Conservation (phyloP, 2,888 invertebrate genomes). For the Pyrocoelia pectoralis region DNA sequence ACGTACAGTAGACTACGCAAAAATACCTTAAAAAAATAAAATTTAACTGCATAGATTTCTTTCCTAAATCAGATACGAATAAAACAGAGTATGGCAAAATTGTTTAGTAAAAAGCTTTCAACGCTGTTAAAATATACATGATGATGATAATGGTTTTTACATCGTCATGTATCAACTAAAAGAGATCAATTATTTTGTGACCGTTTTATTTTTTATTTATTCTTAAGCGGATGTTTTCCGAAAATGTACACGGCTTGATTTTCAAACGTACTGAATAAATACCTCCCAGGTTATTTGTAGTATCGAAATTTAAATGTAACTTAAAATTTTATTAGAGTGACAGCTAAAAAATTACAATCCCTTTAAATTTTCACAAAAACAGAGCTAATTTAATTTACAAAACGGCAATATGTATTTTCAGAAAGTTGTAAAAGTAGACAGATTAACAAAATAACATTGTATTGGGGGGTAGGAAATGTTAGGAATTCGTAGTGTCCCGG, state of each 20-base stretch:
- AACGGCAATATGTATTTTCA: constrained; percentile 18
- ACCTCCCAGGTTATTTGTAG: background rate
- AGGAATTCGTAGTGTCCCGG: constrained; percentile 48
- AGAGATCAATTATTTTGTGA: constrained; percentile 19
- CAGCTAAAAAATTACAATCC: background rate
- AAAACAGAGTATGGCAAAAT: constrained; percentile 7
- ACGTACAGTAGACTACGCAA: background rate
- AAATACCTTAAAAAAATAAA: background rate
- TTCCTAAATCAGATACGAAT: constrained; percentile 3
- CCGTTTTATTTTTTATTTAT: constrained; percentile 16
- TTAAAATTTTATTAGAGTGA: constrained; percentile 1
- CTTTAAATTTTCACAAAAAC: background rate
- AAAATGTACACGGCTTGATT: background rate
- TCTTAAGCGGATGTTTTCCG: constrained; percentile 9
- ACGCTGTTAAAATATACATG: constrained; percentile 18
- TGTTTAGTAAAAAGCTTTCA: constrained; percentile 19
- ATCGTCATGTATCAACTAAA: constrained; percentile 22
- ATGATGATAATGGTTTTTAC: constrained; percentile 11
- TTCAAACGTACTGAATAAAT: constrained; percentile 1
- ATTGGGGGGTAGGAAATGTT: constrained; percentile 53
- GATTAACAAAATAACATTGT: constrained; percentile 48
- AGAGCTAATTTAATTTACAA: constrained; percentile 22
- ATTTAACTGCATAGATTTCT: background rate
- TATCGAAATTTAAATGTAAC: background rate
- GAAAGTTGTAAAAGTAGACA: constrained; percentile 45